Evolutionary conservation across 2,888 invertebrate genomes (phyloP), one percentile per base, ranked within the genome.

Genomic region (Galerucella nymphaeae): DNA sequence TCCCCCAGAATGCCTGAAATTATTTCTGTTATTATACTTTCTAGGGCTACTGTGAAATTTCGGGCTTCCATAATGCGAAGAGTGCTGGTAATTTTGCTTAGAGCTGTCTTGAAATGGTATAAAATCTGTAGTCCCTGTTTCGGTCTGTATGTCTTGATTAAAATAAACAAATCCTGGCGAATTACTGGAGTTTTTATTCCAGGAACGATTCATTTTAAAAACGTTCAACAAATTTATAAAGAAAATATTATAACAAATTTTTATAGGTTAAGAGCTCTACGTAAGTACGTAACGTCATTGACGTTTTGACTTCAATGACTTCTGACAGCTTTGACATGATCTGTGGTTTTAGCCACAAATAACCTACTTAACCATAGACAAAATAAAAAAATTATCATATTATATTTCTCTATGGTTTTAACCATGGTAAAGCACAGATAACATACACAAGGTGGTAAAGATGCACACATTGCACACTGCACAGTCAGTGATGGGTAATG

Each of bases 161-260:
- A 74, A 78, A 67, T 78, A 78, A 41, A 76, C 72, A 48, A 78
- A 76, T 11, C 78, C 78, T 66, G 75, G 63, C 14, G 78, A 70
- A 9, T 50, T 50, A 53, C 59, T 71, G 30, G 62, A 57, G 18
- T 69, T 70, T 42, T 20, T 71, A 53, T 66, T 71, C 71, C 74
- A 68, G 16, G 76, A 74, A 48, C 59, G 61, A 41, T 76, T 76
- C 76, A 76, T 75, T 53, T 16, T 53, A 53, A 9, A 16, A 2
- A 53, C 53, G 10, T 18, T 16, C n/a, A 50, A 50, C 16, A 50
- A 53, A 9, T 18, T 53, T 9, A 16, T 10, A 8, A 18, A 2
- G 16, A 4, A 14, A 50, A 50, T 45, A 45, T 1, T 45, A n/a
- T n/a, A n/a, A 45, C 45, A 45, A 45, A 45, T 1, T 13, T 45